A percentile compares a stretch with the other conserved stretches of the same genome.
These are phyloP conservation scores for Hipposideros larvatus DNA, from an alignment of 2,797 vertebrate genomes.

Conservation along the genomic window DNA sequence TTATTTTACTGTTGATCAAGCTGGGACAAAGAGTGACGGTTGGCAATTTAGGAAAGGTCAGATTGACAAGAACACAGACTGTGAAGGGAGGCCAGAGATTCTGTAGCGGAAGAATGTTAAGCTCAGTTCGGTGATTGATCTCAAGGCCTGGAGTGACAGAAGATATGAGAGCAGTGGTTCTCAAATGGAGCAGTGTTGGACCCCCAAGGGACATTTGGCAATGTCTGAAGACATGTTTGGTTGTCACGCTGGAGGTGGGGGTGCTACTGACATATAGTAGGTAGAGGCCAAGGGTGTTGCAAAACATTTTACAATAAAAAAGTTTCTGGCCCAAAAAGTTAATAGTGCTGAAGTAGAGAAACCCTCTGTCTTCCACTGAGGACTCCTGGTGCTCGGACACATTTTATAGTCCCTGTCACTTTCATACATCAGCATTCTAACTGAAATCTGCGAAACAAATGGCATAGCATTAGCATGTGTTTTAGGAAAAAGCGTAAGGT, in stretches of 20 bases:
- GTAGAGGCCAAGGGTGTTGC: neutral
- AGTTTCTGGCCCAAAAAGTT: fast-evolving
- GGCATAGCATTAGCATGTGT: neutral
- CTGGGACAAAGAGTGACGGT: neutral
- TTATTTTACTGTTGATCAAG: conserved; percentile 18
- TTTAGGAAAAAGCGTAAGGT: neutral
- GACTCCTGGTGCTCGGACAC: neutral
- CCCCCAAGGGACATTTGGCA: neutral
- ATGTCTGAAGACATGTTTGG: neutral
- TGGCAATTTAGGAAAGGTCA: conserved; percentile 39
- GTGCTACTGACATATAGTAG: neutral
- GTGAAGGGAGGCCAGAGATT: neutral
- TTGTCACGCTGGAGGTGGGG: neutral
- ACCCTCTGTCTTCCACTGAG: neutral
- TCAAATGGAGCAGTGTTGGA: neutral
- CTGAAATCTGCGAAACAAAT: neutral
- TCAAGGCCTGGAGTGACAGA: neutral
- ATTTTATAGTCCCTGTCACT: neutral
- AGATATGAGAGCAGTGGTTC: neutral
- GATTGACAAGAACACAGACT: neutral
- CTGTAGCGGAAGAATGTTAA: neutral
- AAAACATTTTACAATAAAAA: neutral
- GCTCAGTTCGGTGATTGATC: neutral
- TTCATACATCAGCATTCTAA: neutral
- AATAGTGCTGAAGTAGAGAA: neutral